Evolutionary conservation across 2,797 vertebrate species (phyloP).

Genomic region (Furcifer pardalis): DNA sequence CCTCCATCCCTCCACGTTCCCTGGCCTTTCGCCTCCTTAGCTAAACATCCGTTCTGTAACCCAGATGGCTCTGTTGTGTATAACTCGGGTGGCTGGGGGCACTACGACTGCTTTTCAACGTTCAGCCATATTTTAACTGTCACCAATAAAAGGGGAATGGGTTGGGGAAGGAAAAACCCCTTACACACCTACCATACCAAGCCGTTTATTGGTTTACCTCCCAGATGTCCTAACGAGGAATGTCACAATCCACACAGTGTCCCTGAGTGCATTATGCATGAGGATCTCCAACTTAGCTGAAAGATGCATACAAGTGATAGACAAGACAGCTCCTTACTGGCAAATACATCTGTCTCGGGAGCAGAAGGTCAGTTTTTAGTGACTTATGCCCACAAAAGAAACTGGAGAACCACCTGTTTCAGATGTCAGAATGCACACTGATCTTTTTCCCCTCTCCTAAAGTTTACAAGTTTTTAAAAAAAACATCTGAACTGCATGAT

Average conservation of each 20-base stretch:
- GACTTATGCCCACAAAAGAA: constrained; percentile 59
- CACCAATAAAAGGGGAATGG: not conserved
- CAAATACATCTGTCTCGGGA: constrained; percentile 61
- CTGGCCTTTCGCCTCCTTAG: not conserved
- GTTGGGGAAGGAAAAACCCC: constrained; percentile 28
- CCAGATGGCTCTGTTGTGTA: not conserved
- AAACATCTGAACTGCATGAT: constrained; percentile 45
- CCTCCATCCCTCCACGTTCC: not conserved
- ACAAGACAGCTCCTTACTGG: constrained; percentile 59
- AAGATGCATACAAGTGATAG: constrained; percentile 66
- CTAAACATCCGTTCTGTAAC: not conserved
- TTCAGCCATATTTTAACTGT: constrained; percentile 40
- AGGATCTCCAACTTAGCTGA: constrained; percentile 66
- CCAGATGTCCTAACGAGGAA: constrained; percentile 48
- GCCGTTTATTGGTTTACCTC: constrained; percentile 63
- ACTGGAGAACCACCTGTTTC: constrained; percentile 59
- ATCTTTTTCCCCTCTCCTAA: constrained; percentile 24
- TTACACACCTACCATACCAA: constrained; percentile 35
- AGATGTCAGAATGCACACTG: constrained; percentile 57
- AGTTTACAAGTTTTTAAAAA: constrained; percentile 38
- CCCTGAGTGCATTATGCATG: constrained; percentile 62
- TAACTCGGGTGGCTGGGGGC: constrained; percentile 31
- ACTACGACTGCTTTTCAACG: constrained; percentile 49
- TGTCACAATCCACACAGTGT: constrained; percentile 49
- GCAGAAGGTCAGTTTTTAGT: constrained; percentile 46